A percentile compares a stretch with the other conserved stretches of the same genome.
Evolutionary conservation across 2,797 vertebrate species (phyloP).

Genomic region (Peromyscus eremicus): DNA sequence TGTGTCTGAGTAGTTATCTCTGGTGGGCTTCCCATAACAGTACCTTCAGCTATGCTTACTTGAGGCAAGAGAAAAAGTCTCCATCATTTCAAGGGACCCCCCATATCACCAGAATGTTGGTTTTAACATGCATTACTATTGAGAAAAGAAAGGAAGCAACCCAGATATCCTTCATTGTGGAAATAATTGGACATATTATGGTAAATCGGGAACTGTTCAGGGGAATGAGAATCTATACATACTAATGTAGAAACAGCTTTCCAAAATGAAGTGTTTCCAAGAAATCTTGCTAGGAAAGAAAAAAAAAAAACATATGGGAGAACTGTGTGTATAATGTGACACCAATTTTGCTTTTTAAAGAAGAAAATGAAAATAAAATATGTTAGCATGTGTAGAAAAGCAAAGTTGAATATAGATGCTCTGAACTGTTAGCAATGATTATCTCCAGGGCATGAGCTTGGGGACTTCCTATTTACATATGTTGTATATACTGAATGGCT

Average conservation of each 20-base stretch:
- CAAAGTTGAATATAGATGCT: slow-evolving; percentile 30
- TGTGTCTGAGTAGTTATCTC: not conserved
- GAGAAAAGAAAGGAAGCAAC: slow-evolving; percentile 21
- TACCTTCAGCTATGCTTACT: not conserved
- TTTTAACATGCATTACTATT: not conserved
- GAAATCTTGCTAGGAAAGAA: not conserved
- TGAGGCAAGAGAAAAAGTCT: not conserved
- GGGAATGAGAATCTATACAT: slow-evolving; percentile 43
- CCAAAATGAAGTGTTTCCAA: slow-evolving; percentile 45
- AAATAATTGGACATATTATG: slow-evolving; percentile 35
- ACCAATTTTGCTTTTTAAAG: slow-evolving; percentile 44
- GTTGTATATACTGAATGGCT: not conserved
- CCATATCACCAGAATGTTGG: not conserved
- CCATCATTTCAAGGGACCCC: not conserved
- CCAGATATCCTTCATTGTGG: not conserved
- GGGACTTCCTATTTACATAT: slow-evolving; percentile 9
- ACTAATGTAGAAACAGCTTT: slow-evolving; percentile 26
- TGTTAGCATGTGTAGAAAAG: slow-evolving; percentile 33
- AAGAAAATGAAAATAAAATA: slow-evolving; percentile 68
- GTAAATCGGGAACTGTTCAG: not conserved
- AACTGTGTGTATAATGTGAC: slow-evolving; percentile 35
- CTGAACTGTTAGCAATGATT: slow-evolving; percentile 25
- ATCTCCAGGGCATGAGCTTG: not conserved
- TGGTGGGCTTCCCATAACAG: not conserved
- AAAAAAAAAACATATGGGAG: not conserved